Evolutionary conservation across 35 echinoderm and acorn worm species (phyloP).

Genomic region (Lytechinus pictus): DNA sequence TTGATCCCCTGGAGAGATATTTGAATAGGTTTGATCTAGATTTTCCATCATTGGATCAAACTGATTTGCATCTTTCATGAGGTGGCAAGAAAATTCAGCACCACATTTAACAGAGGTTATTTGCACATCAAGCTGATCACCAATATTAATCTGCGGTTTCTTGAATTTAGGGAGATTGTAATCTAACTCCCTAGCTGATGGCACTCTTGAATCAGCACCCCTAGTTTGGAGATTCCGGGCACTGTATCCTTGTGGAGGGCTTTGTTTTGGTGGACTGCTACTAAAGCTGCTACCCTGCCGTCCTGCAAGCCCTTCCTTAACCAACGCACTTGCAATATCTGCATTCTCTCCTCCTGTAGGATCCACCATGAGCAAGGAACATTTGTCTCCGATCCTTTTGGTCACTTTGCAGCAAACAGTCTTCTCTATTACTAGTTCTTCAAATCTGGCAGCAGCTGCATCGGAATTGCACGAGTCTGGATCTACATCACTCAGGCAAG

Average conservation of each 20-base stretch:
- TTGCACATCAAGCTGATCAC: constrained; percentile 58
- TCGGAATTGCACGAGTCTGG: constrained; percentile 37
- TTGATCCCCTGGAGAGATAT: constrained; percentile 34
- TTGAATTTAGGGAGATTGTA: constrained; percentile 55
- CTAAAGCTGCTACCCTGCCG: constrained; percentile 51
- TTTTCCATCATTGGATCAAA: constrained; percentile 72
- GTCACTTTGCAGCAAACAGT: constrained; percentile 76
- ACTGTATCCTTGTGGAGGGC: not conserved
- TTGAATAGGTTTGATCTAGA: constrained; percentile 67
- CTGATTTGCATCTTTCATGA: constrained; percentile 60
- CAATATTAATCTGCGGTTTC: constrained; percentile 45
- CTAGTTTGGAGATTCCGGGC: constrained; percentile 26
- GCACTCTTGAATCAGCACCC: constrained; percentile 22
- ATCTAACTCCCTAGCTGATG: constrained; percentile 20
- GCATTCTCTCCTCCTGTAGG: constrained; percentile 78
- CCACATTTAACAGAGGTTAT: constrained; percentile 58
- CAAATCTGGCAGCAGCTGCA: constrained; percentile 65
- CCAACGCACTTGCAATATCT: constrained; percentile 69
- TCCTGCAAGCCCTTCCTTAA: constrained; percentile 77
- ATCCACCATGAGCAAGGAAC: constrained; percentile 72
- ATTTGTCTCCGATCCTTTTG: constrained; percentile 61
- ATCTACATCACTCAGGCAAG: constrained; percentile 73
- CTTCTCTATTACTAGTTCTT: constrained; percentile 75
- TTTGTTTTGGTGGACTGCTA: constrained; percentile 51
- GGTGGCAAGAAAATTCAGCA: constrained; percentile 72